Base-by-base conservation (phyloP, 1,140 invertebrate genomes). In the Aphelenchoides besseyi region DNA sequence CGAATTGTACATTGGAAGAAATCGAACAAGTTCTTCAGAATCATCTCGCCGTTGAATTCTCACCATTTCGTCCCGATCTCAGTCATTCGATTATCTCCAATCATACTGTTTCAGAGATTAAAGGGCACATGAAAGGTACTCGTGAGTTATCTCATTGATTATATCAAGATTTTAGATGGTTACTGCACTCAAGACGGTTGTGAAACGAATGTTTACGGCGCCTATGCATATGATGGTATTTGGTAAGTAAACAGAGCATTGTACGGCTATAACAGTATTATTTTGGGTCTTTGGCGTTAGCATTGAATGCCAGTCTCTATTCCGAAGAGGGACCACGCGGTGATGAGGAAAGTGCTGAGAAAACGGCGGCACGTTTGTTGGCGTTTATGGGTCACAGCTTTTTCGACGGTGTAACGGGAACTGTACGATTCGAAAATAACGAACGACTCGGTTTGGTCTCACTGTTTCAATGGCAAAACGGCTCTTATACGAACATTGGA, bases 351-450 rank as follows among this genome's bases (percentile, higher is more conserved):
- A 18, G 36, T 2, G 54, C 70, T 5, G 53, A 32, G 41, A 76
- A 28, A 23, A 41, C 69, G 8, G 72, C 72, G 26, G 23, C 30
- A 1, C 73, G 74, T 2, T 62, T 75, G n/a, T 41, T 75, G 12
- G 29, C 30, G 12, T 66, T 32, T 2, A 66, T 66, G 63, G 63
- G 63, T 2, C 30, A 35, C 1, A 37, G 30, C 29, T 9, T 57
- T 8, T 83, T 83, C 57, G 73, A 83, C 55, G 82, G 82, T 9
- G 48, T 83, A 8, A 83, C 82, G 52, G 95, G 95, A 35, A 92
- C 91, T 5, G 94, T 98, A 0, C 88, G 91, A 28, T 98, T 98
- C 86, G 91, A 92, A 75, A 91, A 95, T 80, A 97, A 97, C 84
- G 94, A 97, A 84, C 88, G 95, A 26, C 92, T 95, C 82, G 95